phyloP scores from a whole-genome alignment of 2,797 vertebrate species.

The Onychomys arenicola region DNA sequence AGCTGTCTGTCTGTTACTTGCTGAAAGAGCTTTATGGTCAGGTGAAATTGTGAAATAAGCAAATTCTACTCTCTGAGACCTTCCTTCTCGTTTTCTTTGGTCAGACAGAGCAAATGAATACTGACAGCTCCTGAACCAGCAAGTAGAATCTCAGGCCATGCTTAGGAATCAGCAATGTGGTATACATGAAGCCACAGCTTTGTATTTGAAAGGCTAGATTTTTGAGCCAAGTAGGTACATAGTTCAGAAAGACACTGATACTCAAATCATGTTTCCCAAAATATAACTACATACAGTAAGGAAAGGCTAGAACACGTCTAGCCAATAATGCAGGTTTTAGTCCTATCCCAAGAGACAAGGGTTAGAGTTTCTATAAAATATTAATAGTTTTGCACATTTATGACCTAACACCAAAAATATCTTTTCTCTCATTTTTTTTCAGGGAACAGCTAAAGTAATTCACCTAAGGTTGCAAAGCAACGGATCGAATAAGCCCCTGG shows the following conservation, averaged over 20 bases:
- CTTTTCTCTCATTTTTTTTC: background rate
- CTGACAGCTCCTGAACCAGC: background rate
- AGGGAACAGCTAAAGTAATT: conserved; percentile 61
- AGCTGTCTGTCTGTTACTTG: background rate
- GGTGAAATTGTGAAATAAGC: conserved; percentile 39
- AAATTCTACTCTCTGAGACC: conserved; percentile 40
- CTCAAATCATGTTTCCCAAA: conserved; percentile 48
- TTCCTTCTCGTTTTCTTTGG: background rate
- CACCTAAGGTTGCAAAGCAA: conserved; percentile 54
- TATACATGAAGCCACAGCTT: background rate
- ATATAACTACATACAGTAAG: conserved; percentile 53
- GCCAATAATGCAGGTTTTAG: conserved; percentile 26
- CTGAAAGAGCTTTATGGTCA: background rate
- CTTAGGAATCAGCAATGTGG: background rate
- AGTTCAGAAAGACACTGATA: conserved; percentile 22
- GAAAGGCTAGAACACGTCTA: background rate
- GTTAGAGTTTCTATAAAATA: conserved; percentile 63
- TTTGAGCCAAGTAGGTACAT: background rate
- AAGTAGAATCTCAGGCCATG: conserved; percentile 1
- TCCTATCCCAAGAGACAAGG: conserved; percentile 17
- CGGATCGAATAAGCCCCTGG: background rate
- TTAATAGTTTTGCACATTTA: conserved; percentile 61
- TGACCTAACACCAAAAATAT: conserved; percentile 60
- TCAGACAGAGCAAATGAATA: background rate
- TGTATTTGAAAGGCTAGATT: conserved; percentile 15